Evolutionary conservation across 2,797 vertebrate genomes (phyloP), one percentile per base, ranked within the genome.

Genomic region (Okamejei kenojei): DNA sequence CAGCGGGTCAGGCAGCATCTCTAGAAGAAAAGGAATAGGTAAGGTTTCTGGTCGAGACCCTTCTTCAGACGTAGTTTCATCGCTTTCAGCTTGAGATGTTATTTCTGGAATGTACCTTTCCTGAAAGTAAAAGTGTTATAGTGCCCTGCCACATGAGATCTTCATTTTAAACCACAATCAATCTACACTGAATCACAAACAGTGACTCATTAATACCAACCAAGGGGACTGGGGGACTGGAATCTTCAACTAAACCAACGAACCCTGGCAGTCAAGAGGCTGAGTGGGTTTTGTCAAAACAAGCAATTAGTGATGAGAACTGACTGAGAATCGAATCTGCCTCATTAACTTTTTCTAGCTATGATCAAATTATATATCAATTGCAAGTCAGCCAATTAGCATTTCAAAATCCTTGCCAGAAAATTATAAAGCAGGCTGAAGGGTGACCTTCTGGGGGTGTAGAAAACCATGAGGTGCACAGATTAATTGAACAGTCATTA

Each of bases 261-360:
- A 88, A 68, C 84, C 32, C 21, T 19, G 32, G 17, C 84, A 88
- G n/a, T 68, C n/a, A 88, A 65, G 84, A 65, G 61, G 84, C 63
- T 88, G 61, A 88, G n/a, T 88, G 84, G 15, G 13, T 88, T 88
- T 88, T 88, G 32, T 88, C 63, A 35, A 88, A 86, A 68, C 84
- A 88, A 88, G 65, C 65, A 68, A 88, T 68, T 68, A 88, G 65
- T 68, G 61, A 88, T 65, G 63, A 88, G 65, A 88, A 68, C 15
- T 88, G 63, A 88, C 61, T 35, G 61, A 32, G 58, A 88, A 68
- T 88, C 32, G n/a, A 88, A 88, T 35, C n/a, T 29, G 84, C 61
- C 84, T 88, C 84, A 88, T 88, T 88, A 35, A 88, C 84, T 88
- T 88, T 63, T 88, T n/a, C 61, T n/a, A 88, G 84, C 19, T 32